phyloP scores from a whole-genome alignment of 2,113 vertebrate genomes.

The Kobus ellipsiprymnus region DNA sequence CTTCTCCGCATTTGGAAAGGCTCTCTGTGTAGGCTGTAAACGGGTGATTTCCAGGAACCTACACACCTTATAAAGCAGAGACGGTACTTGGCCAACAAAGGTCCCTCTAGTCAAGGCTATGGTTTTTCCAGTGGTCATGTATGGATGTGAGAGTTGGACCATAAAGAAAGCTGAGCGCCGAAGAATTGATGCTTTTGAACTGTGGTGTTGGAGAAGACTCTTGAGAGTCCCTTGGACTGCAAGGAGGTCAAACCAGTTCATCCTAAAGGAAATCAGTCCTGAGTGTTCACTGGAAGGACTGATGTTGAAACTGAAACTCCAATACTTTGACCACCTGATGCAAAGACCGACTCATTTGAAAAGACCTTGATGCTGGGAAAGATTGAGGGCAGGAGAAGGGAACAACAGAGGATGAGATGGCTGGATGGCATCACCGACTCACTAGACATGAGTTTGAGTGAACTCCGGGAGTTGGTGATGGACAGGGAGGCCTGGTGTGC shows the following conservation, averaged over 20 bases:
- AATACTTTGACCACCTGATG: not conserved
- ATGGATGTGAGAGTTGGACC: not conserved
- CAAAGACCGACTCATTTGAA: rapidly evolving
- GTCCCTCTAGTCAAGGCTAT: not conserved
- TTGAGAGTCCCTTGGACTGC: not conserved
- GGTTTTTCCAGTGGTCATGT: not conserved
- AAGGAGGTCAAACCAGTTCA: not conserved
- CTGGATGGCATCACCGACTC: not conserved
- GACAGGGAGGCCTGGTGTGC: not conserved
- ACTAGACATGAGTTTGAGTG: not conserved
- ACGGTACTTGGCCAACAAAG: not conserved
- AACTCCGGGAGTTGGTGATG: not conserved
- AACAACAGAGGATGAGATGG: not conserved
- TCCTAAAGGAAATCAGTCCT: not conserved
- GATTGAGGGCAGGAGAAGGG: not conserved
- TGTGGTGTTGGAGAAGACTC: not conserved
- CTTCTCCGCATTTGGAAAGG: not conserved
- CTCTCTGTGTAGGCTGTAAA: not conserved
- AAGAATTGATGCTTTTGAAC: not conserved
- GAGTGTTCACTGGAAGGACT: not conserved
- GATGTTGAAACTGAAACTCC: not conserved
- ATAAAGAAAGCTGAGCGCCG: not conserved
- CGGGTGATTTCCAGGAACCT: not conserved
- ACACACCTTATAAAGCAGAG: not conserved
- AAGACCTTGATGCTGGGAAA: not conserved